Evolutionary conservation across 1,140 invertebrate species (phyloP).

Genomic region (Philotrypesis tridentata): DNA sequence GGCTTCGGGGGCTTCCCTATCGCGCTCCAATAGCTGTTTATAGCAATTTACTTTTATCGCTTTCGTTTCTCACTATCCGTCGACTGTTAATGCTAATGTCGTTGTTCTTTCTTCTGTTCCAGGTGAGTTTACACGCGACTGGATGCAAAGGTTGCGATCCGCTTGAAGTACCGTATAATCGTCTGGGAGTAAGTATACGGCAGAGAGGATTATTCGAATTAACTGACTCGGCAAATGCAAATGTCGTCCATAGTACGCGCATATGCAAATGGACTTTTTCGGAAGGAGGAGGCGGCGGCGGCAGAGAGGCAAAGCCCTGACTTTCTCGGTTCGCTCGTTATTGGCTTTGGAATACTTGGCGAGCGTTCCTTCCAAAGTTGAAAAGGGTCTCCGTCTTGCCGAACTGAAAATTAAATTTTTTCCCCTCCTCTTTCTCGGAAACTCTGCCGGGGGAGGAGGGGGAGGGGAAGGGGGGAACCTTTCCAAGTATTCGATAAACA

Average conservation of each 20-base stretch:
- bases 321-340: not conserved
- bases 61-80: not conserved
- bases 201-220: not conserved
- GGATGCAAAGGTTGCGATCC: not conserved
- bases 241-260: not conserved
- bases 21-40: too few species aligned
- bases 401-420: not conserved
- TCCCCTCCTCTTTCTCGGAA: not conserved
- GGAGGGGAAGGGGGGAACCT: not conserved
- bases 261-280: too few species aligned
- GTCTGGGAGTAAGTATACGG: not conserved
- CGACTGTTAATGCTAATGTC: not conserved
- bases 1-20: not conserved
- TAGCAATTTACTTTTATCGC: not conserved
- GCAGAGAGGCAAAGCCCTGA: not conserved
- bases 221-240: not conserved
- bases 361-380: not conserved
- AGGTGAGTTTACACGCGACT: constrained; percentile 51
- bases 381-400: not conserved
- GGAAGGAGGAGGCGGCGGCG: too few species aligned
- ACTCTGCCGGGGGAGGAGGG: not conserved
- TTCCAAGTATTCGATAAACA: not conserved
- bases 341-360: not conserved
- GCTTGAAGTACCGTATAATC: not conserved
- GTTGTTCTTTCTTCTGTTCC: constrained; percentile 50